phyloP scores from a whole-genome alignment of 2,113 vertebrate genomes.

The Nestor notabilis region DNA sequence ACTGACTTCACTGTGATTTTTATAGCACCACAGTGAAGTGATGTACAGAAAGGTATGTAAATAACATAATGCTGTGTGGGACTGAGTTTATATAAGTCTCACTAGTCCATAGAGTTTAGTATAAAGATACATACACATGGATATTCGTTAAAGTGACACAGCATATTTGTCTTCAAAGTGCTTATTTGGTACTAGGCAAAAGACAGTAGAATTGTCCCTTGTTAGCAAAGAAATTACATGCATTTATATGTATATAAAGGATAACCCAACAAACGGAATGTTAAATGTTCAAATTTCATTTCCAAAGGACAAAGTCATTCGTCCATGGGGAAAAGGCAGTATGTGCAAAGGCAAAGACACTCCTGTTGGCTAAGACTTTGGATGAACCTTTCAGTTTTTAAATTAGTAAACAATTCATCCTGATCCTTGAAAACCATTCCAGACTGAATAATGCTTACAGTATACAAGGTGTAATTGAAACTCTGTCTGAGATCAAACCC shows the following conservation, averaged over 20 bases:
- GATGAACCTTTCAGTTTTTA: neutral
- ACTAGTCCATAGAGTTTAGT: neutral
- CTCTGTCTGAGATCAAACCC: neutral
- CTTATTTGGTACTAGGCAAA: neutral
- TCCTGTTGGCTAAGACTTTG: neutral
- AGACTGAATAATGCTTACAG: conserved; percentile 13
- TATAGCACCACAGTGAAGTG: neutral
- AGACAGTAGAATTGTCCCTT: neutral
- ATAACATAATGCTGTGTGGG: neutral
- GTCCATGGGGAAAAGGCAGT: neutral
- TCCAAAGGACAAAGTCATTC: neutral
- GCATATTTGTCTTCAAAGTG: neutral
- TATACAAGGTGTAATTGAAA: conserved; percentile 32
- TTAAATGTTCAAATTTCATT: neutral
- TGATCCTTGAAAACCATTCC: conserved; percentile 16
- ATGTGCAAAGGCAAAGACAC: neutral
- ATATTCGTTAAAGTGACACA: neutral
- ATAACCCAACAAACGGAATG: neutral
- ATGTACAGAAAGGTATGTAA: neutral
- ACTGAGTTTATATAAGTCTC: conserved; percentile 1
- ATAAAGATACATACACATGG: neutral
- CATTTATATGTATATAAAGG: neutral
- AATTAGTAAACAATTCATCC: neutral
- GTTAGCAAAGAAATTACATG: neutral
- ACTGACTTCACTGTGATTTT: neutral